phyloP scores from a whole-genome alignment of 37 sponge, comb jelly and placozoan genomes.

The Oopsacas minuta region DNA sequence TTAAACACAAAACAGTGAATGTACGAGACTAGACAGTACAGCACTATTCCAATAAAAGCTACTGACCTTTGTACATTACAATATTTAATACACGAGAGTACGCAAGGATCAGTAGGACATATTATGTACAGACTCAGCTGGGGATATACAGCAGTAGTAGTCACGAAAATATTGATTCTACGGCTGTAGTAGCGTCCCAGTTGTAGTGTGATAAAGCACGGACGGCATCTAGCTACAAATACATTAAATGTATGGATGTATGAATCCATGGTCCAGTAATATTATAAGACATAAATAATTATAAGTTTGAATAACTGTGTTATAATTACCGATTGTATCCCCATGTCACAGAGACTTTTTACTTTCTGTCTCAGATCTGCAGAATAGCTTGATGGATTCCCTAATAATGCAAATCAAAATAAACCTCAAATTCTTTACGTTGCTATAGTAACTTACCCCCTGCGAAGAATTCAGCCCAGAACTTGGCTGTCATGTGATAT shows the following conservation, averaged over 20 bases:
- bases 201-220: background rate
- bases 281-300: too few species aligned
- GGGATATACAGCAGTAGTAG: too few species aligned
- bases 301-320: too few species aligned
- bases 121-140: background rate
- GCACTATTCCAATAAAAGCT: background rate
- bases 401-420: background rate
- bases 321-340: constrained; percentile 1
- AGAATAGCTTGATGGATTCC: background rate
- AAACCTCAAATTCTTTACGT: background rate
- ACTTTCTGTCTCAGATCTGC: constrained; percentile 16
- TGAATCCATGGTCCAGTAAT: too few species aligned
- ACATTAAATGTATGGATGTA: too few species aligned
- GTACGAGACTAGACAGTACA: background rate
- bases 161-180: background rate
- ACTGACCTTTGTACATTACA: background rate
- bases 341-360: constrained; percentile 5
- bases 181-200: background rate
- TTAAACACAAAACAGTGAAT: background rate
- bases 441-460: constrained; percentile 40
- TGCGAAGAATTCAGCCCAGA: constrained; percentile 90
- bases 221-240: background rate
- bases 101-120: background rate
- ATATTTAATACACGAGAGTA: background rate
- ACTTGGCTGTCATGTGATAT: constrained; percentile 71